Percentiles rank a stretch among this genome's conserved stretches.
phyloP scores from a whole-genome alignment of 1,140 invertebrate species.

The Panulirus ornatus region DNA sequence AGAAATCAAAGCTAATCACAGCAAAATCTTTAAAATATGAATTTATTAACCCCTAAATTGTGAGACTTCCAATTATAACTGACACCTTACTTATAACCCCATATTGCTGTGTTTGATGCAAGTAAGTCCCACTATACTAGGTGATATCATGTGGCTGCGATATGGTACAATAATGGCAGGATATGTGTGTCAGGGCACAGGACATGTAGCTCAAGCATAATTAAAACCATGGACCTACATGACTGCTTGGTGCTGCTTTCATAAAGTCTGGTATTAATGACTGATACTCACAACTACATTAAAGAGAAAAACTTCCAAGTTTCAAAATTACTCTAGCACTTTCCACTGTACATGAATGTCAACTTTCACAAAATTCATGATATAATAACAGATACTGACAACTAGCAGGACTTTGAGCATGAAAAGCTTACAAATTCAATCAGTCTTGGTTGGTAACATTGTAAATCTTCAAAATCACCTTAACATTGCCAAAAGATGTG shows the following conservation, averaged over 20 bases:
- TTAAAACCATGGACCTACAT: conserved; percentile 27
- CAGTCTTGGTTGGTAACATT: background rate
- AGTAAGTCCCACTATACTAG: conserved; percentile 50
- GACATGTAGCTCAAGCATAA: conserved; percentile 40
- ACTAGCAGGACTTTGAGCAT: background rate
- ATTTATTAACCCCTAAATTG: background rate
- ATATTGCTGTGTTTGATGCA: conserved; percentile 47
- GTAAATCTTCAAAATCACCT: too few relatives aligned
- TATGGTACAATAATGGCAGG: conserved; percentile 66
- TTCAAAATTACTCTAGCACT: too few relatives aligned
- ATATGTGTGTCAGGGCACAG: conserved; percentile 67
- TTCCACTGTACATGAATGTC: too few relatives aligned
- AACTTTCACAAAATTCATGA: background rate
- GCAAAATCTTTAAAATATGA: background rate
- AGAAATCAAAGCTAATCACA: background rate
- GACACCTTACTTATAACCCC: background rate
- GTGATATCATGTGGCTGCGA: conserved; percentile 67
- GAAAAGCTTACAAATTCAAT: background rate
- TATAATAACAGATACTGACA: background rate
- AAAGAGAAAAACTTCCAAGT: too few relatives aligned
- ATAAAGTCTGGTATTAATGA: background rate
- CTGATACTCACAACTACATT: background rate
- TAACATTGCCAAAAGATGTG: background rate
- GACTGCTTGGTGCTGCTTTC: conserved; percentile 30
- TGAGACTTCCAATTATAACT: background rate